Evolutionary conservation across 2,797 vertebrate genomes (phyloP), one percentile per base, ranked within the genome.

Genomic region (Oreochromis grahami): DNA sequence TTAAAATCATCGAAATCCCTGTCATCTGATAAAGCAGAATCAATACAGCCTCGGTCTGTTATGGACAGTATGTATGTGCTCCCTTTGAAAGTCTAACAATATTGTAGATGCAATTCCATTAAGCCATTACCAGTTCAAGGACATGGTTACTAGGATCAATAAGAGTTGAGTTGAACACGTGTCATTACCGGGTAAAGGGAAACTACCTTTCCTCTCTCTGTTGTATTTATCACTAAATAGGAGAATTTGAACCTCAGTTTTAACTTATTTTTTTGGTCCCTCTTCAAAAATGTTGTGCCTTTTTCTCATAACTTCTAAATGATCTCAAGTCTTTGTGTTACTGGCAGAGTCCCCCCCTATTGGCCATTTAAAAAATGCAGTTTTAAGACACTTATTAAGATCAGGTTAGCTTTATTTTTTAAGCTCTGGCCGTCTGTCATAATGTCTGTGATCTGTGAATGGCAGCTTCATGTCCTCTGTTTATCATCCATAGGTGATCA

Each of bases 11-110:
- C 84, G 53, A 63, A 81, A 85, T 82, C 76, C 76, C 81, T 77
- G 78, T 56, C 82, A 81, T 90, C 83, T 89, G 89, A 91, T 90
- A 90, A 90, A 89, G 76, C 82, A 55, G 68, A 86, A 93, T 94
- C 91, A 80, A 95, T 94, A 88, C 77, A 41, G 26, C 77, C 10
- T 74, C 19, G 43, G 65, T 17, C 79, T 80, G 51, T 72, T 82
- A 65, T 77, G 80, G 81, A 87, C 85, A 85, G 81, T 81, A 77
- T 45, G 38, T 36, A 32, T 63, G 83, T 78, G 80, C 84, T 82
- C 79, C 38, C 50, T 83, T 90, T 84, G 82, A 80, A 84, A 87
- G 82, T 84, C 82, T 79, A 87, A 86, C 78, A 87, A 87, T 78
- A 85, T 91, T 84, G 83, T 41, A 43, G 85, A 78, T 78, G 83